Percentiles rank a stretch among this genome's conserved stretches.
phyloP scores from a whole-genome alignment of 2,888 invertebrate species.

The Plebejus melissa region DNA sequence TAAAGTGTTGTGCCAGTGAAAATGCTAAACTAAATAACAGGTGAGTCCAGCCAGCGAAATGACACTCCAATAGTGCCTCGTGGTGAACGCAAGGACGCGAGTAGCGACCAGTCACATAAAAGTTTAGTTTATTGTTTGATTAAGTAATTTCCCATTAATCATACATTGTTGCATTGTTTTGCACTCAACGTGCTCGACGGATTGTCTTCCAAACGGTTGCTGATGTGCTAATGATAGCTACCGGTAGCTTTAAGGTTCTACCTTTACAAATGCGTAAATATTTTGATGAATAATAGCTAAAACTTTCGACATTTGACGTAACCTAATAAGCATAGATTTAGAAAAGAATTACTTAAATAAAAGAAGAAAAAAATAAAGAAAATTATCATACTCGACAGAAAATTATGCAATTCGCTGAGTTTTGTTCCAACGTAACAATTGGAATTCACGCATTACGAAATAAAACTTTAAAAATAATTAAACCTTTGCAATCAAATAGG shows the following conservation, averaged over 20 bases:
- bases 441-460: constrained; percentile 14
- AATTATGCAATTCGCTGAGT: constrained; percentile 9
- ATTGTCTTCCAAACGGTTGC: constrained; percentile 5
- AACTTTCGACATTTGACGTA: too few relatives aligned
- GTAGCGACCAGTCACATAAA: constrained; percentile 48
- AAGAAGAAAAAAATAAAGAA: too few relatives aligned
- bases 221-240: constrained; percentile 14
- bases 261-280: background rate
- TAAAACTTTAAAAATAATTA: constrained; percentile 12
- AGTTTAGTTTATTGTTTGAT: constrained; percentile 37
- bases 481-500: constrained; percentile 29
- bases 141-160: constrained; percentile 41
- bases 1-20: constrained; percentile 37
- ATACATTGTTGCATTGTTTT: constrained; percentile 36
- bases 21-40: constrained; percentile 51
- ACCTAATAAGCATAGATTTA: too few relatives aligned
- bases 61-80: constrained; percentile 50
- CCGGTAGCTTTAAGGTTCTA: background rate
- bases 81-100: constrained; percentile 72
- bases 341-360: too few relatives aligned
- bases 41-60: constrained; percentile 67
- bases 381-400: background rate
- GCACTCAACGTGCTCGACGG: background rate
- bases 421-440: background rate
- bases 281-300: too few relatives aligned